Evolutionary conservation across 2,888 invertebrate species (phyloP), one percentile per base, ranked within the genome.

Genomic region (Aspidiotus rigidus): DNA sequence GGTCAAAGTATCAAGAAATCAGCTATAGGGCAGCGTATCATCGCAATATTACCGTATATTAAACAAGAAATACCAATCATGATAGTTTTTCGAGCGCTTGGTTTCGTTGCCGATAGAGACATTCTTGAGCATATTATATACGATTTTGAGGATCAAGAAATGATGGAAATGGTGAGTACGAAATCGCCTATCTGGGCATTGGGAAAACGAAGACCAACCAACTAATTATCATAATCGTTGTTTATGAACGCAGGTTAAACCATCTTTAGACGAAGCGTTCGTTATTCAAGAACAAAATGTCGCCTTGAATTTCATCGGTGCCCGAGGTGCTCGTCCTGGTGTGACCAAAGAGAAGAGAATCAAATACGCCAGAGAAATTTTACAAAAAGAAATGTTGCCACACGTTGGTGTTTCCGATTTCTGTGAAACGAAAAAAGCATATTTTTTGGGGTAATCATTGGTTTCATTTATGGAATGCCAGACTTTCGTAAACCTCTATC

Each of bases 31-130:
- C 99, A 99, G 79, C 84, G 97, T 72, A 99, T 99, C 71, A 93
- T 98, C 75, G 94, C 95, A 1, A 95, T 99, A 78, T 83, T 99
- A 70, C 99, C 99, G 0, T 99, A 99, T 77, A 96, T 99, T 72
- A 97, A 95, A 77, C 96, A 98, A 81, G 99, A 99, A 82, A 99
- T 99, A 75, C 99, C 99, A 0, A 96, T 99, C 70, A 99, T 99
- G 90, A 96, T 99, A 77, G 98, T 99, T 2, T 99, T 99, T 78
- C 85, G 98, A 77, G 99, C 98, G n/a, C 81, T 96, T 71, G 98
- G 99, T 49, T 99, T 99, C 81, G 99, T 99, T 57, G 97, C 99
- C 9, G 99, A 99, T 80, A 85, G 99, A 76, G 99, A 99, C 80
- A 99, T 99, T 76, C 82, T 99, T 28, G 99, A 99, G 77, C 99